phyloP scores from a whole-genome alignment of 2,113 vertebrate species.

The Megaleporinus macrocephalus region DNA sequence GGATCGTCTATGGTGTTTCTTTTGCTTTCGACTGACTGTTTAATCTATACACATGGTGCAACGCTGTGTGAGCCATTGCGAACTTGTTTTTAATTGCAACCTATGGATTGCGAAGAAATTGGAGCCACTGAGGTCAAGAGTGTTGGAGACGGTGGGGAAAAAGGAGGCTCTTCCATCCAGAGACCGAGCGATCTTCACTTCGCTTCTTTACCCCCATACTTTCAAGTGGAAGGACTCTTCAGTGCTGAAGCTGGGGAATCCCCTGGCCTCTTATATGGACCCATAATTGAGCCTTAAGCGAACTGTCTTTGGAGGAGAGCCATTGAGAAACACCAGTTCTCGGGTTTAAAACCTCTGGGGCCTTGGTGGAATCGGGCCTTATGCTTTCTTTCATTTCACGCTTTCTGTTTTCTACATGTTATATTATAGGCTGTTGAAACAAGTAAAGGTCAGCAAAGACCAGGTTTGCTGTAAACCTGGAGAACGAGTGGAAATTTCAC shows the following conservation, averaged over 20 bases:
- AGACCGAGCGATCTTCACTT: conserved; percentile 27
- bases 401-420: conserved; percentile 58
- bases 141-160: conserved; percentile 10
- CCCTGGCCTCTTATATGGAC: conserved; percentile 78
- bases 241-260: conserved; percentile 56
- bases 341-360: conserved; percentile 73
- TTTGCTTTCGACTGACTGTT: conserved; percentile 69
- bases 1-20: conserved; percentile 53
- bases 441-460: conserved; percentile 54
- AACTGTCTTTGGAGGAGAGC: conserved; percentile 90
- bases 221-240: conserved; percentile 24
- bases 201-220: conserved; percentile 37
- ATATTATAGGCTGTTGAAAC: conserved; percentile 65
- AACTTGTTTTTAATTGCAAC: conserved; percentile 78
- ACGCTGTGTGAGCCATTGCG: conserved; percentile 73
- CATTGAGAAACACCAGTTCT: conserved; percentile 86
- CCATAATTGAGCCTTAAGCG: conserved; percentile 93
- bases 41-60: conserved; percentile 63
- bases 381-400: conserved; percentile 53
- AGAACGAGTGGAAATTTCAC: conserved; percentile 37
- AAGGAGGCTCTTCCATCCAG: conserved; percentile 6
- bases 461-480: conserved; percentile 38
- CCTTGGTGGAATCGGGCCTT: conserved; percentile 71
- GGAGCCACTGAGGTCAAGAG: conserved; percentile 60
- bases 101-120: conserved; percentile 80